Conservation (phyloP, 2,797 vertebrate species). For the Bradypus variegatus region DNA sequence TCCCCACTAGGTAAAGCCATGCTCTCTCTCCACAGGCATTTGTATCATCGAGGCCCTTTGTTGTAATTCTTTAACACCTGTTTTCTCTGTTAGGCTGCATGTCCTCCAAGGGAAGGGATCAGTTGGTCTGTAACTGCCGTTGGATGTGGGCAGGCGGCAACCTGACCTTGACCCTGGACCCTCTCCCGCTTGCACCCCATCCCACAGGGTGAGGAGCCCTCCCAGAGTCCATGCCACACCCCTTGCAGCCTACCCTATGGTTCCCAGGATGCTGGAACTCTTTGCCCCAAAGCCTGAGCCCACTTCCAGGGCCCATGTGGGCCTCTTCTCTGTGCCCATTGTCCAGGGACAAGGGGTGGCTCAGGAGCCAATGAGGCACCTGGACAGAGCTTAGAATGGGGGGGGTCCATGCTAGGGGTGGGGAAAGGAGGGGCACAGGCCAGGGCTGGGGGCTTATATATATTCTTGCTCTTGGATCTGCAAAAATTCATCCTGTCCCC, state of each 20-base stretch:
- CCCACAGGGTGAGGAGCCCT: not conserved
- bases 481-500: not conserved
- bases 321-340: not conserved
- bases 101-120: not conserved
- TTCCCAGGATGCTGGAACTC: fast-evolving
- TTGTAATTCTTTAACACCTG: not conserved
- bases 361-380: fast-evolving
- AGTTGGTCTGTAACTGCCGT: not conserved
- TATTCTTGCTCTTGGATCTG: not conserved
- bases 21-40: not conserved
- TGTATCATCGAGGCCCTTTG: not conserved
- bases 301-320: fast-evolving
- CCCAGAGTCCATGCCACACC: not conserved
- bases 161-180: not conserved
- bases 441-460: not conserved
- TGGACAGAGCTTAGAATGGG: not conserved
- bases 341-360: not conserved
- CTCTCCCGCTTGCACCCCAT: not conserved
- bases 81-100: not conserved
- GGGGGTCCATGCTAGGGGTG: not conserved
- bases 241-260: no score
- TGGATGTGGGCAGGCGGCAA: not conserved
- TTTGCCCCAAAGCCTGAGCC: not conserved
- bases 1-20: not conserved
- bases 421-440: not conserved